Evolutionary conservation across 1,140 invertebrate genomes (phyloP), one percentile per base, ranked within the genome.

Genomic region (Dendrolimus kikuchii): DNA sequence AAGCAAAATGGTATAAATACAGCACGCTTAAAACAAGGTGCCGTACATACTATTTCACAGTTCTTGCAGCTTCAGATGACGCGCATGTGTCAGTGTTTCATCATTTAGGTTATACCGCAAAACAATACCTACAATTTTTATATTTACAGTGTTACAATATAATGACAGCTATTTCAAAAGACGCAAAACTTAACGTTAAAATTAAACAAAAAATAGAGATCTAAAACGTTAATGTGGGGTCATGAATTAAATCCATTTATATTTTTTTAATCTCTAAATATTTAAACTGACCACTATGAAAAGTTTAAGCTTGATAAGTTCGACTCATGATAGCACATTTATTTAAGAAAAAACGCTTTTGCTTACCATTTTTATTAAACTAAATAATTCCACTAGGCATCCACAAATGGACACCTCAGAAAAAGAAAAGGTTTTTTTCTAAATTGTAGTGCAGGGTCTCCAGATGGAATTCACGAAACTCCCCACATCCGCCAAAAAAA

Each of bases 81-180:
- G 89, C 89, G 89, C 90, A 90, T 90, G 89, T 91, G 89, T 88
- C 89, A 62, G 66, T 76, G 68, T 85, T 81, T 91, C 89, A 90
- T 91, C 89, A 88, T 79, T 59, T 68, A 67, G 57, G 64, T 66
- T 63, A 65, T 49, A 49, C 53, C 42, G 44, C 7, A 36, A 45
- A 50, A 45, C 5, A 57, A 57, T 43, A 37, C 10, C 4, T 10
- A 7, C 37, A 36, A 7, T 6, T 39, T 39, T 45, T 47, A 41
- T 36, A n/a, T 38, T 38, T 44, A 39, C 2, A 53, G 7, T 23
- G n/a, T 38, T 5, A 46, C 36, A 23, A 40, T 40, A 46, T 40
- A 38, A 10, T 37, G 23, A 51, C 37, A 59, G 55, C 57, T 46
- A 43, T 36, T 6, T 38, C 8, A 38, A 23, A 48, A n/a, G n/a